Evolutionary conservation across 2,888 invertebrate genomes (phyloP).

Genomic region (Hyles lineata): DNA sequence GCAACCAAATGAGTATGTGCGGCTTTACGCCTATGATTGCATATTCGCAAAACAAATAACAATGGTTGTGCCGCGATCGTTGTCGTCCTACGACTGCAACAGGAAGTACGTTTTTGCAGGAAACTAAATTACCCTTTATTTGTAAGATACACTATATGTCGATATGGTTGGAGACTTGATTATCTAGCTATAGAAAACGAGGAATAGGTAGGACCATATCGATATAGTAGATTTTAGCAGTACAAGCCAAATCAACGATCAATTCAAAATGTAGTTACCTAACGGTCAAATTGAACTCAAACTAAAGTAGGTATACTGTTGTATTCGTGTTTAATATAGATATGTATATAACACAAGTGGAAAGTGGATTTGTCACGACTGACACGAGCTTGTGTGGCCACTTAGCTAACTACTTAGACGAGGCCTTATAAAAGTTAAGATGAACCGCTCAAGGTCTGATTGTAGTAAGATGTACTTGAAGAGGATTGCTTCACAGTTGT

Average conservation of each 20-base stretch:
- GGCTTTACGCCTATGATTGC: not conserved
- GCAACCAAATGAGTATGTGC: not conserved
- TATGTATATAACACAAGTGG: not conserved
- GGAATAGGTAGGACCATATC: no score
- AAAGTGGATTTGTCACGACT: not conserved
- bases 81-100: not conserved
- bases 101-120: not conserved
- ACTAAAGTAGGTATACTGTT: no score
- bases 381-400: not conserved
- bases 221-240: no score
- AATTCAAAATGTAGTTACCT: no score
- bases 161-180: no score
- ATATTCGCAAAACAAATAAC: slow-evolving; percentile 3
- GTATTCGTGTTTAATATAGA: no score
- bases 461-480: not conserved
- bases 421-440: not conserved
- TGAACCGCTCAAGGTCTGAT: slow-evolving; percentile 7
- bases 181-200: no score
- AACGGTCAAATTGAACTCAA: no score
- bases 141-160: no score
- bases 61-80: not conserved
- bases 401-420: not conserved
- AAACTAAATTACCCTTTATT: not conserved
- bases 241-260: no score
- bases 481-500: slow-evolving; percentile 27